Evolutionary conservation across 1,140 invertebrate genomes (phyloP), one percentile per base, ranked within the genome.

Genomic region (Drosophila ficusphila): DNA sequence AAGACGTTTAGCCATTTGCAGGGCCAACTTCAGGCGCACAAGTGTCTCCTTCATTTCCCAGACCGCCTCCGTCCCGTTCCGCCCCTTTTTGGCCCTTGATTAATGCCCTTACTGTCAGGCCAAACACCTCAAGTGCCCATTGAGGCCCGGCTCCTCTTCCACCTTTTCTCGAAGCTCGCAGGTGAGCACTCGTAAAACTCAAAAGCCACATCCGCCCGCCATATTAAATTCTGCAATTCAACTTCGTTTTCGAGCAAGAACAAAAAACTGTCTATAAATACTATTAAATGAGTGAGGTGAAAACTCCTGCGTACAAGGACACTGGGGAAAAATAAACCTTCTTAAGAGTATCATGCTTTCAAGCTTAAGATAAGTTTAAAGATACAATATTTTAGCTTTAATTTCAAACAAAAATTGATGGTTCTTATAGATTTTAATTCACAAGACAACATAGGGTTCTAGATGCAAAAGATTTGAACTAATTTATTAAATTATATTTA

Each of bases 241-340:
- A 67, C 62, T 67, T 67, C 36, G 60, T 67, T 67, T 67, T 67
- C 62, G 46, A 9, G 36, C 62, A 53, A 41, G 46, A 69, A 56
- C 64, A 42, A 62, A 64, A 74, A 79, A 77, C 62, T 64, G 76
- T 79, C 76, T 70, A 79, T 79, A 79, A 79, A 79, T 79, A 79
- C 70, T 58, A 57, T 70, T 79, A 48, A 79, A 65, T 76, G 49
- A 76, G 54, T 76, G 49, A 48, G 56, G 47, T 31, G 47, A 23
- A 31, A 48, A 12, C 48, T 44, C 23, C 31, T 47, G 57, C 27
- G 19, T 38, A 36, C 16, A 27, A 39, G 14, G 49, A 52, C 62
- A 67, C 62, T 42, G 21, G 14, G 9, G 6, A 3, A 16, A 49
- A 46, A 12, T 1, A n/a, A 6, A 27, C 3, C n/a, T 14, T 8